These are phyloP conservation scores for Seladonia tumulorum DNA, from an alignment of 2,888 invertebrate genomes.

Conservation along the genomic window DNA sequence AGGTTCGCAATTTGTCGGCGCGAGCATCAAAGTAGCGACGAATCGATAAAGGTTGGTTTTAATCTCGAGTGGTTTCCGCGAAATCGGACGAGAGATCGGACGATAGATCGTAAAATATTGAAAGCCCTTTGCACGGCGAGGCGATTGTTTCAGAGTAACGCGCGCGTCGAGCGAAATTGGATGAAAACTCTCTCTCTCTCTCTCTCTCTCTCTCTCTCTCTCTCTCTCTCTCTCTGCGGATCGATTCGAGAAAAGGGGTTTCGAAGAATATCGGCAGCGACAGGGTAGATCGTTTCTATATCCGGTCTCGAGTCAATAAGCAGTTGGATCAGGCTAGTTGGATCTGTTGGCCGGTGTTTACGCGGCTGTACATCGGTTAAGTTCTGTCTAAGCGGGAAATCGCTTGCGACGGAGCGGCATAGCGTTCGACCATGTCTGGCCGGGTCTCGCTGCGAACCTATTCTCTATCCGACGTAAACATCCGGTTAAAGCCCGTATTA, in stretches of 20 bases:
- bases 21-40: neutral
- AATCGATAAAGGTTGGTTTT: conserved; percentile 1
- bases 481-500: conserved; percentile 40
- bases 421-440: conserved; percentile 35
- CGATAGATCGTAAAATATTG: neutral
- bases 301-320: conserved; percentile 40
- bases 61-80: neutral
- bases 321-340: conserved; percentile 39
- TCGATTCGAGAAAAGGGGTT: neutral
- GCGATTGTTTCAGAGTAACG: neutral
- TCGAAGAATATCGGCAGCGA: neutral
- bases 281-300: neutral
- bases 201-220: too few relatives aligned
- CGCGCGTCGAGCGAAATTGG: neutral
- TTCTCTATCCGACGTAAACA: conserved; percentile 49
- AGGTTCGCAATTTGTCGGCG: neutral
- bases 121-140: neutral
- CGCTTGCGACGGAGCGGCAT: conserved; percentile 45
- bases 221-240: too few relatives aligned
- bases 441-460: conserved; percentile 33
- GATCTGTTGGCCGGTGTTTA: conserved; percentile 43
- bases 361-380: conserved; percentile 25
- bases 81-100: neutral
- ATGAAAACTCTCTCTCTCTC: neutral
- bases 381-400: conserved; percentile 45